Conservation (phyloP, 2,888 invertebrate genomes). For the Gandaritis pyraliata region DNA sequence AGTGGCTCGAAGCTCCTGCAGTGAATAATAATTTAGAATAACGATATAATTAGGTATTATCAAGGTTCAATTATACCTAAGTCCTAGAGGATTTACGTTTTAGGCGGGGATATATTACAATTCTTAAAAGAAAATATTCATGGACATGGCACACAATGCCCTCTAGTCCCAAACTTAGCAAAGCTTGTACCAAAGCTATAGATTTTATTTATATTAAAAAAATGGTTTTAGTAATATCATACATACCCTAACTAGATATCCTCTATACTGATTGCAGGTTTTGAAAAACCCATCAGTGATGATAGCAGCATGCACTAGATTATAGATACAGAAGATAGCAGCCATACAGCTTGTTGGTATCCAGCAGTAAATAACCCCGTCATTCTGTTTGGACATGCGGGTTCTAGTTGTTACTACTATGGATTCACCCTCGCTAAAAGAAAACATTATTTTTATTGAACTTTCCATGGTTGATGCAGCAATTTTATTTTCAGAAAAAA, state of each 20-base stretch:
- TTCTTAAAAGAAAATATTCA: no score
- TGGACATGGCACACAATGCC: no score
- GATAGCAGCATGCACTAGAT: constrained; percentile 87
- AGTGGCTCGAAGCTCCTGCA: constrained; percentile 75
- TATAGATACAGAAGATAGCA: constrained; percentile 86
- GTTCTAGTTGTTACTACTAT: constrained; percentile 86
- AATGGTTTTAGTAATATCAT: background rate
- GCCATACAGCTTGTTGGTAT: constrained; percentile 86
- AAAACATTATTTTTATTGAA: background rate
- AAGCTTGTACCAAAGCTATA: no score
- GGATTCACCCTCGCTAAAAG: constrained; percentile 87
- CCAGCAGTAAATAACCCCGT: constrained; percentile 88
- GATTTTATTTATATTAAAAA: no score
- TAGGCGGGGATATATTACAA: no score
- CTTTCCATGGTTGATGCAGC: no score
- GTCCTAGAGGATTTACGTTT: no score
- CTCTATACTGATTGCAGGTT: constrained; percentile 91
- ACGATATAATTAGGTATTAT: no score
- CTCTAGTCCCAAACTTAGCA: no score
- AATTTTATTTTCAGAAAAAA: no score
- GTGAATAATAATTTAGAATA: background rate
- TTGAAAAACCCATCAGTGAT: constrained; percentile 89
- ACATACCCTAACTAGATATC: constrained; percentile 85
- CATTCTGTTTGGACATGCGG: constrained; percentile 83
- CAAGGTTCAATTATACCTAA: no score